Base-by-base conservation (phyloP, 2,113 vertebrate genomes). In the Phylloscopus whistleri region DNA sequence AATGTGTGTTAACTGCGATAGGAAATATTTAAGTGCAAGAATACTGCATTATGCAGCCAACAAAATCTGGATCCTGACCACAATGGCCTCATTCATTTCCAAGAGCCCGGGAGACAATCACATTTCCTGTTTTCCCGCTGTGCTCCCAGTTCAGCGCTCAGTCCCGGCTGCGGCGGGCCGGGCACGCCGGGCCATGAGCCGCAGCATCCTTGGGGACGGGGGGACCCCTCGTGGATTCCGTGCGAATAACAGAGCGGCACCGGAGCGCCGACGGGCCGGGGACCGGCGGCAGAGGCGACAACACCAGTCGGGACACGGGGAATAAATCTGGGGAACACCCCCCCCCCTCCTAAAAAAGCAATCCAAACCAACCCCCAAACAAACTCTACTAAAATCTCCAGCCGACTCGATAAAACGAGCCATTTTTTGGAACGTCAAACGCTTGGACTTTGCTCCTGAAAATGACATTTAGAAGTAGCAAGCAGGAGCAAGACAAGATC, bases 11-110 rank as follows among this genome's bases (percentile, higher is more conserved):
- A 64, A 56, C 30, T 2, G 2, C 2, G 19, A 79, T 62, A 48
- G 80, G 55, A 95, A 96, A 37, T 31, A 72, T 60, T 84, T 63
- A 93, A 88, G 41, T 10, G 49, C 72, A 93, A 94, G 75, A 92
- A 94, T 84, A 89, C n/a, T 72, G 73, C 55, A 60, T 92, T 86
- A 80, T 43, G 76, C 35, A 58, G 91, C 59, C 72, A 84, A 18
- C 60, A 84, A 89, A 93, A 80, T 89, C 79, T 76, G 69, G 75
- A 27, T 51, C 26, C 64, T 35, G 68, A 63, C 56, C 60, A 94
- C 79, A 96, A 91, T 88, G 80, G 48, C 33, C 69, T 84, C 86
- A 95, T 95, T 95, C 73, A 84, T 62, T 90, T 90, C 62, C 76
- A 83, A 24, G 59, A 72, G 51, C 23, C 63, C n/a, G 18, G 75